Conservation (phyloP, 2,113 vertebrate species). For the Pseudorasbora parva region DNA sequence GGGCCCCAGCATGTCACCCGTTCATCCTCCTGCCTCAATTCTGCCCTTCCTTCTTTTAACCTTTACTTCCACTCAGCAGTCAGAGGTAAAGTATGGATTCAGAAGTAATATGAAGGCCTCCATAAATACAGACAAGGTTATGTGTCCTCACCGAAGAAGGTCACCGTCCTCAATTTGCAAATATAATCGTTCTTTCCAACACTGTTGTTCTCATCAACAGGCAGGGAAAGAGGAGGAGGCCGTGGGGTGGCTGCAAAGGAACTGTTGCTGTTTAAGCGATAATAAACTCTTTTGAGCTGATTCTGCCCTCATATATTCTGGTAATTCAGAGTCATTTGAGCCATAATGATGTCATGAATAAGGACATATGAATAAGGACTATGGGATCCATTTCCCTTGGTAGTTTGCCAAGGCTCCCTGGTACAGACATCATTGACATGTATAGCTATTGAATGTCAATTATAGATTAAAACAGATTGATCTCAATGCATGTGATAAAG, state of each 20-base stretch:
- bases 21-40: conserved; percentile 29
- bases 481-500: not conserved
- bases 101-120: conserved; percentile 38
- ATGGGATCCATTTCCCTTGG: too few relatives aligned
- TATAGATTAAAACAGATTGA: not conserved
- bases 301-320: conserved; percentile 26
- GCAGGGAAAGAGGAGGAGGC: not conserved
- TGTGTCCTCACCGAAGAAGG: conserved; percentile 5
- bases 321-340: conserved; percentile 38
- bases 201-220: conserved; percentile 54
- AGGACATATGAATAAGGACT: too few relatives aligned
- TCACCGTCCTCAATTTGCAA: conserved; percentile 52
- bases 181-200: conserved; percentile 51
- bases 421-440: not conserved
- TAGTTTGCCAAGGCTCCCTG: too few relatives aligned
- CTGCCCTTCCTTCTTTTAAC: conserved; percentile 46
- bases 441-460: not conserved
- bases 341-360: conserved; percentile 36
- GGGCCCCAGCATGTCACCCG: conserved; percentile 25
- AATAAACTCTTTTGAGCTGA: conserved; percentile 31
- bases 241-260: not conserved
- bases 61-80: conserved; percentile 21
- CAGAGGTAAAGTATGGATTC: conserved; percentile 35
- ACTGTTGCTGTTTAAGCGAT: conserved; percentile 23
- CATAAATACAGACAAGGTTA: conserved; percentile 50